Percentiles rank a stretch among this genome's conserved stretches.
phyloP scores from a whole-genome alignment of 2,797 vertebrate genomes.

The Esox lucius region DNA sequence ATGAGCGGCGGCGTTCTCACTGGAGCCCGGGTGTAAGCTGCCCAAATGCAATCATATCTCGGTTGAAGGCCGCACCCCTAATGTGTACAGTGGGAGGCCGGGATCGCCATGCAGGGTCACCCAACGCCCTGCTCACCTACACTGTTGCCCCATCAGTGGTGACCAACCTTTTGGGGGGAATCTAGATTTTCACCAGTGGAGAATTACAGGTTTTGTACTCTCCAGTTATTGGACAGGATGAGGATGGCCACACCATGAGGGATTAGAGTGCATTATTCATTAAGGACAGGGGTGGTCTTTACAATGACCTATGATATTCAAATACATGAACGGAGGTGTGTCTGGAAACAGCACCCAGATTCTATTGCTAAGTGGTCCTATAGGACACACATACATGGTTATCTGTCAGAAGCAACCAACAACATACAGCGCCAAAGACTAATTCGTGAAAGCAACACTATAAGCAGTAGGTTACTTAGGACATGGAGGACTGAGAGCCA shows the following conservation, averaged over 20 bases:
- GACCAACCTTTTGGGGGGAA: constrained; percentile 17
- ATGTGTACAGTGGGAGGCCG: constrained; percentile 50
- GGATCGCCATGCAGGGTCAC: constrained; percentile 21
- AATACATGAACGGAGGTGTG: not conserved
- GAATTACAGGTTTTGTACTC: not conserved
- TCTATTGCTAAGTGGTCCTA: not conserved
- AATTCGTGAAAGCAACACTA: too few relatives aligned
- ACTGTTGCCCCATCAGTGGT: constrained; percentile 3
- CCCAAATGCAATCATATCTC: constrained; percentile 31
- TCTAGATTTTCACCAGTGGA: not conserved
- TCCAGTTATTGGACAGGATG: not conserved
- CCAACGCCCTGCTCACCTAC: not conserved
- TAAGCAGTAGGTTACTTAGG: not conserved
- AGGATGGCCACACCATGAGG: not conserved
- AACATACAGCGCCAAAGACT: not conserved
- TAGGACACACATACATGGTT: not conserved
- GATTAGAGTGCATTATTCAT: not conserved
- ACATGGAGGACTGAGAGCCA: not conserved
- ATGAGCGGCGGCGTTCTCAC: not conserved
- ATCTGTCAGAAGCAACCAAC: not conserved
- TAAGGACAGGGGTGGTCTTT: not conserved
- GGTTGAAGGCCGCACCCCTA: constrained; percentile 30
- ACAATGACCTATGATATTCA: not conserved
- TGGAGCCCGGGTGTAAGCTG: constrained; percentile 27
- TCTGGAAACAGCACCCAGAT: not conserved